A percentile compares a stretch with the other conserved stretches of the same genome.
phyloP scores from a whole-genome alignment of 1,140 invertebrate species.

The Heliconius melpomene region DNA sequence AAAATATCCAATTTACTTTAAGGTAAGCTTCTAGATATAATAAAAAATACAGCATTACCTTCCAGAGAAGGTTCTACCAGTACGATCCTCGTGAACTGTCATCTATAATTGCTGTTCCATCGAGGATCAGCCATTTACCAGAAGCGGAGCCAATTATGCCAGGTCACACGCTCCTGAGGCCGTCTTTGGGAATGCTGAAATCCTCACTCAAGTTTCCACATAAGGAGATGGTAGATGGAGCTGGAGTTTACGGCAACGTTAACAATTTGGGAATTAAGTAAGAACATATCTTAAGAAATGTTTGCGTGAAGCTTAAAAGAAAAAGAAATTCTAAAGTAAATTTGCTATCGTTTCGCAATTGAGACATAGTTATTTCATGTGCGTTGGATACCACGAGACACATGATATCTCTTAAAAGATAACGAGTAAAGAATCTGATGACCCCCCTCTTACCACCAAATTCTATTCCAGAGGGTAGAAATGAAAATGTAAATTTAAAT shows the following conservation, averaged over 20 bases:
- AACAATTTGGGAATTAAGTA: slow-evolving; percentile 63
- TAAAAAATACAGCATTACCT: background rate
- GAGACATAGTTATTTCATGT: too few relatives aligned
- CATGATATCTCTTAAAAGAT: too few relatives aligned
- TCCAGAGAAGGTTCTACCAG: slow-evolving; percentile 51
- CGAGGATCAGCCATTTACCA: slow-evolving; percentile 55
- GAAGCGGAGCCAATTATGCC: slow-evolving; percentile 64
- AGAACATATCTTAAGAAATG: slow-evolving; percentile 21
- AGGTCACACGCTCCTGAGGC: slow-evolving; percentile 65
- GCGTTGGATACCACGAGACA: too few relatives aligned
- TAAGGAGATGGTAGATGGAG: slow-evolving; percentile 52
- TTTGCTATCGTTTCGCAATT: too few relatives aligned
- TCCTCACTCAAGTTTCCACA: slow-evolving; percentile 69
- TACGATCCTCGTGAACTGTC: slow-evolving; percentile 48
- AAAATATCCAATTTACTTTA: too few relatives aligned
- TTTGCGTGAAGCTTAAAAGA: background rate
- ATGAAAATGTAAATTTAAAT: too few relatives aligned
- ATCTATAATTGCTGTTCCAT: slow-evolving; percentile 52
- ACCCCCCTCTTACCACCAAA: too few relatives aligned
- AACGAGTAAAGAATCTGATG: too few relatives aligned
- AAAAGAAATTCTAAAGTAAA: too few relatives aligned
- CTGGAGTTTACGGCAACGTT: slow-evolving; percentile 63
- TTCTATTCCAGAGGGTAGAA: too few relatives aligned
- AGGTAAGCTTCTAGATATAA: background rate
- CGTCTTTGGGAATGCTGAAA: slow-evolving; percentile 66